phyloP scores from a whole-genome alignment of 2,113 vertebrate species.

The Numenius arquata region DNA sequence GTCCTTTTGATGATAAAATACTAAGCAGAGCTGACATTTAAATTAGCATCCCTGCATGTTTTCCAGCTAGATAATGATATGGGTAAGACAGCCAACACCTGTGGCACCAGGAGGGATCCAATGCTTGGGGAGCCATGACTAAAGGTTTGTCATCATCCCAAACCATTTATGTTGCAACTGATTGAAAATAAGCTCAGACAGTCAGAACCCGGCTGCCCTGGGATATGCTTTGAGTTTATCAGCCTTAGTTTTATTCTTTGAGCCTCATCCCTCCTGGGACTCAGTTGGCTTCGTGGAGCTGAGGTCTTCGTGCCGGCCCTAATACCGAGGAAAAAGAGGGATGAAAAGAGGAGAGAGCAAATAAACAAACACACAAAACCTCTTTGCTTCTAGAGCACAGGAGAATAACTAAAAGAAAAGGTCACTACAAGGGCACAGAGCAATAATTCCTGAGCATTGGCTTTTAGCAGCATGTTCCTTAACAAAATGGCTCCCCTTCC shows the following conservation, averaged over 20 bases:
- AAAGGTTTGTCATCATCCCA: conserved; percentile 33
- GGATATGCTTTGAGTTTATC: background rate
- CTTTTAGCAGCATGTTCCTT: background rate
- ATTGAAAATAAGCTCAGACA: background rate
- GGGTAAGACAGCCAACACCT: conserved; percentile 29
- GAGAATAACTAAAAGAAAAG: background rate
- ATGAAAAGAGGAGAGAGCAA: background rate
- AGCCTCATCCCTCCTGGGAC: background rate
- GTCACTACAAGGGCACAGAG: background rate
- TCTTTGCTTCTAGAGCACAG: background rate
- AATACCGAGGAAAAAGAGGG: background rate
- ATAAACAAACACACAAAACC: background rate
- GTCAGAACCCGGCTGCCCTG: background rate
- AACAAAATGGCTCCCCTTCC: background rate
- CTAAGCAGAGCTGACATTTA: conserved; percentile 53
- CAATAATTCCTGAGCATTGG: background rate
- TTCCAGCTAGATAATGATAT: conserved; percentile 40
- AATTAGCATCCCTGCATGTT: conserved; percentile 42
- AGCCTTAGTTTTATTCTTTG: background rate
- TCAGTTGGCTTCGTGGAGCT: fast-evolving
- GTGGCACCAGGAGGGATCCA: background rate
- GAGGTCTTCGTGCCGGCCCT: background rate
- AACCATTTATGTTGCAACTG: background rate
- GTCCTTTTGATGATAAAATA: conserved; percentile 29
- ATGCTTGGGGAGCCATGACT: background rate